Conservation (phyloP, 2,888 invertebrate species). For the Caenorhabditis sp. region DNA sequence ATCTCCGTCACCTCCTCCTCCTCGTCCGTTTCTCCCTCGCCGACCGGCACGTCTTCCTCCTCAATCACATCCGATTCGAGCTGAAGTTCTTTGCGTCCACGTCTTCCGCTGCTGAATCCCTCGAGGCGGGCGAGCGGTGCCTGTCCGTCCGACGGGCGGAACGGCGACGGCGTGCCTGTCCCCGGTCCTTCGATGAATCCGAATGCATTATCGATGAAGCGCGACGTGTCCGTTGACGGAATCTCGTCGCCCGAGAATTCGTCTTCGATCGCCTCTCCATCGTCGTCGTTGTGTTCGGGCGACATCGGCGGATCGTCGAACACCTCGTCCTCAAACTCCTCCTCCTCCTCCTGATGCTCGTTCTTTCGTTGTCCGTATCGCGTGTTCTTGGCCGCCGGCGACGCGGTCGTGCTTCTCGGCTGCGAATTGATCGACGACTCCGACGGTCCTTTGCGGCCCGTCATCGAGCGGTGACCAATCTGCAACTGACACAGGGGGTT, state of each 20-base stretch:
- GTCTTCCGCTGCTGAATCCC: too few species aligned
- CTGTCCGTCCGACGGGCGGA: slow-evolving; percentile 15
- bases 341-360: slow-evolving; percentile 9
- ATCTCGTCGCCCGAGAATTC: slow-evolving; percentile 10
- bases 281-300: slow-evolving; percentile 13
- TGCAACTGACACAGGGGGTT: background rate
- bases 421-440: slow-evolving; percentile 27
- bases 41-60: slow-evolving; percentile 38
- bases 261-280: slow-evolving; percentile 10
- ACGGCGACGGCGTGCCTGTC: slow-evolving; percentile 46
- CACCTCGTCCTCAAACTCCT: slow-evolving; percentile 17
- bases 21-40: slow-evolving; percentile 20
- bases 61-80: slow-evolving; percentile 25
- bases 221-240: slow-evolving; percentile 48
- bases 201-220: slow-evolving; percentile 67
- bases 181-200: slow-evolving; percentile 64
- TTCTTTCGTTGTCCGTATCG: slow-evolving; percentile 9
- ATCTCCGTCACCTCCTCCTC: slow-evolving; percentile 11
- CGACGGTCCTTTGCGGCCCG: slow-evolving; percentile 14
- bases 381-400: slow-evolving; percentile 34
- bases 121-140: slow-evolving; percentile 32
- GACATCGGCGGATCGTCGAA: background rate
- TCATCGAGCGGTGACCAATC: slow-evolving; percentile 14
- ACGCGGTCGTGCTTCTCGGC: slow-evolving; percentile 32
- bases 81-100: background rate